phyloP scores from a whole-genome alignment of 1,140 invertebrate genomes.

The Nixonia krombeini region DNA sequence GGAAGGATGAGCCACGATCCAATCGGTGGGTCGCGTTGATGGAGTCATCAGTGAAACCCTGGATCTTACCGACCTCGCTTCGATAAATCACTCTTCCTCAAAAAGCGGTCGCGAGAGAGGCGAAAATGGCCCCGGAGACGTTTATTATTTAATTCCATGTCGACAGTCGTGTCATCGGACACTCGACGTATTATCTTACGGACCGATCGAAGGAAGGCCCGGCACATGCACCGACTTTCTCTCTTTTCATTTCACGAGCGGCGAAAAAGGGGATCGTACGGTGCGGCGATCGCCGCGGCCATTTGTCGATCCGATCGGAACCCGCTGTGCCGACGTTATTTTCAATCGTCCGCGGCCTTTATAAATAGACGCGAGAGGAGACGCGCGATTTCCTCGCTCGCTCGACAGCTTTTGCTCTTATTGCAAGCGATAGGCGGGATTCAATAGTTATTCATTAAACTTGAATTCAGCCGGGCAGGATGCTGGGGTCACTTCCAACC shows the following conservation, averaged over 20 bases:
- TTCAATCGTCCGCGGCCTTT: constrained; percentile 41
- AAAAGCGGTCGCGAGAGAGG: constrained; percentile 33
- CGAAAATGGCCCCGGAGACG: constrained; percentile 27
- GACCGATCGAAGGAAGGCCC: constrained; percentile 3
- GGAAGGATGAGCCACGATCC: no score
- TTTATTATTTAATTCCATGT: constrained; percentile 23
- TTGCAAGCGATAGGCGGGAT: constrained; percentile 65
- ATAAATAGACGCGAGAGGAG: constrained; percentile 50
- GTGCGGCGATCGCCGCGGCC: no score
- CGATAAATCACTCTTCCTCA: constrained; percentile 43
- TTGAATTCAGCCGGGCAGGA: constrained; percentile 66
- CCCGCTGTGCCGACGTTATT: constrained; percentile 40
- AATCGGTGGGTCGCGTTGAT: constrained; percentile 10
- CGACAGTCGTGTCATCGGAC: constrained; percentile 21
- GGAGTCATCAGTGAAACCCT: constrained; percentile 38
- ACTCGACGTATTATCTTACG: constrained; percentile 18
- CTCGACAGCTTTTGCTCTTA: constrained; percentile 57
- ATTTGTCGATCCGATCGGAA: constrained; percentile 21
- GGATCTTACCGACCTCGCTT: constrained; percentile 34
- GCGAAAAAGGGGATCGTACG: constrained; percentile 8
- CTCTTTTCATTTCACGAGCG: constrained; percentile 9
- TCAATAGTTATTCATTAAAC: constrained; percentile 71
- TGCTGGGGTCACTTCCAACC: constrained; percentile 63
- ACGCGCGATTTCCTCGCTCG: constrained; percentile 49
- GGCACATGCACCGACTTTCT: constrained; percentile 5